These are phyloP conservation scores for Solenodon paradoxus DNA, from an alignment of 2,113 vertebrate species.

Conservation along the genomic window DNA sequence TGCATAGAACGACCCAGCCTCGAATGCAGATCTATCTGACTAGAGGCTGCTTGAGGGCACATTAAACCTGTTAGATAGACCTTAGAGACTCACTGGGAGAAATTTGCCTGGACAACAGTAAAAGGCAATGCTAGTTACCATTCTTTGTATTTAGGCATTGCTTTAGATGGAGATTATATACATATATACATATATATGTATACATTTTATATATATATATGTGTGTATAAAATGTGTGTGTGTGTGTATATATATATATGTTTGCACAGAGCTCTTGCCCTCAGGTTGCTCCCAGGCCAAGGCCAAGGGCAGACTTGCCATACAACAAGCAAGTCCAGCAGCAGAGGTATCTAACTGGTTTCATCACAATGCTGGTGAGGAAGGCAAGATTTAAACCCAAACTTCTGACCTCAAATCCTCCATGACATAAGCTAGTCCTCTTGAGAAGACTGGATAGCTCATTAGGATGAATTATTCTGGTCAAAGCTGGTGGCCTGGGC, in stretches of 20 bases:
- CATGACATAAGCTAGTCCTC: background rate
- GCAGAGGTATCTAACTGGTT: too few species aligned
- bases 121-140: background rate
- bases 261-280: too few species aligned
- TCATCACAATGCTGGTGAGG: too few species aligned
- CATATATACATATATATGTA: too few species aligned
- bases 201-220: too few species aligned
- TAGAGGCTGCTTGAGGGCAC: background rate
- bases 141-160: background rate
- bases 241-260: too few species aligned
- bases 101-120: background rate
- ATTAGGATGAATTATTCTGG: background rate
- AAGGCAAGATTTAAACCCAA: background rate
- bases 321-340: rapidly evolving
- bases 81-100: background rate
- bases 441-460: background rate
- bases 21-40: background rate
- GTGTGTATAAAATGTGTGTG: too few species aligned
- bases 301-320: rapidly evolving
- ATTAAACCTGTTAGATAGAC: background rate
- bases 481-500: background rate
- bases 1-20: background rate
- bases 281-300: background rate
- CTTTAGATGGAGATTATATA: too few species aligned
- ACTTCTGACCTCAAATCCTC: background rate